phyloP scores from a whole-genome alignment of 2,797 vertebrate genomes.

The Coranthus polyacanthus region DNA sequence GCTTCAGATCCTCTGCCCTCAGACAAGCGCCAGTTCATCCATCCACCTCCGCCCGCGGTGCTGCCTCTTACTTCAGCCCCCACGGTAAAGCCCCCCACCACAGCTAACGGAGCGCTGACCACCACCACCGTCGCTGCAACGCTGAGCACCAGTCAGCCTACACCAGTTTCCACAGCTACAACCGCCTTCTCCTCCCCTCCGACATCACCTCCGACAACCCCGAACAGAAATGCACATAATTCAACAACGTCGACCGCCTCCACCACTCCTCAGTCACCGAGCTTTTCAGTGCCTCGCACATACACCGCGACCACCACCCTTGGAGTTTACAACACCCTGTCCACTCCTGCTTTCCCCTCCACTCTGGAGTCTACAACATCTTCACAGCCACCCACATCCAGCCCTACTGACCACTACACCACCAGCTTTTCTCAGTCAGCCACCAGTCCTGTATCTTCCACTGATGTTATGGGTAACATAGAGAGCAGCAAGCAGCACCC shows the following conservation, averaged over 20 bases:
- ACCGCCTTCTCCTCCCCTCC: constrained; percentile 10
- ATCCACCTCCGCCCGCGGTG: constrained; percentile 54
- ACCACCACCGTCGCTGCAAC: background rate
- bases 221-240: constrained; percentile 15
- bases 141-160: constrained; percentile 27
- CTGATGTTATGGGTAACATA: constrained; percentile 50
- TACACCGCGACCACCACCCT: constrained; percentile 1
- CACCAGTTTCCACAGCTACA: constrained; percentile 15
- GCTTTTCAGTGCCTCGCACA: constrained; percentile 11
- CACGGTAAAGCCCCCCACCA: constrained; percentile 17
- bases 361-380: constrained; percentile 14
- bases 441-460: constrained; percentile 42
- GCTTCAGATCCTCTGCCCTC: constrained; percentile 74
- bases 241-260: constrained; percentile 21
- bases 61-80: constrained; percentile 57
- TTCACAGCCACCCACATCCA: constrained; percentile 19
- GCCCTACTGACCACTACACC: background rate
- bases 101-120: constrained; percentile 7
- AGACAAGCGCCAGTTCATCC: constrained; percentile 84
- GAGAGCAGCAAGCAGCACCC: constrained; percentile 84
- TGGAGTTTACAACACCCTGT: constrained; percentile 4
- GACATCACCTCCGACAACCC: background rate
- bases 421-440: constrained; percentile 9
- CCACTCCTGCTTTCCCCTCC: constrained; percentile 1
- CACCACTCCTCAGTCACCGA: constrained; percentile 11